Conservation (phyloP, 2,888 invertebrate genomes). For the Helleia helle region DNA sequence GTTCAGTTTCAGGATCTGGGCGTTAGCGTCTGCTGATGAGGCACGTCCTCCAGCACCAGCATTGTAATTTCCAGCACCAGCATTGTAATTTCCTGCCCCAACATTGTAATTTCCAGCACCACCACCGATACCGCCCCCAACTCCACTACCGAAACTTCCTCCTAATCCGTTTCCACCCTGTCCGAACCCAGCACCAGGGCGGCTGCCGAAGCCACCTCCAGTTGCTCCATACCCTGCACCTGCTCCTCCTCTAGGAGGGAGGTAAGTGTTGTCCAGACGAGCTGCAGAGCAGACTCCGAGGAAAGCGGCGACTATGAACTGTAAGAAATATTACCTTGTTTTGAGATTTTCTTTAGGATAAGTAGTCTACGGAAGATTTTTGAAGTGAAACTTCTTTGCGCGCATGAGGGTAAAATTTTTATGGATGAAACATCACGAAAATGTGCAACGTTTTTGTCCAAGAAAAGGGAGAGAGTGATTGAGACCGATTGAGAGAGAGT, state of each 20-base stretch:
- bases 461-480: too few relatives aligned
- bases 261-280: conserved; percentile 65
- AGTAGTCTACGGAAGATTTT: too few relatives aligned
- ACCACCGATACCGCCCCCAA: conserved; percentile 23
- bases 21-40: conserved; percentile 44
- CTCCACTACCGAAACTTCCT: conserved; percentile 13
- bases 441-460: too few relatives aligned
- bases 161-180: conserved; percentile 21
- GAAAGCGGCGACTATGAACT: conserved; percentile 60
- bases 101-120: conserved; percentile 29
- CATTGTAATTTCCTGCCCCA: too few relatives aligned
- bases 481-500: too few relatives aligned
- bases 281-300: conserved; percentile 60
- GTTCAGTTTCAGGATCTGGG: conserved; percentile 55
- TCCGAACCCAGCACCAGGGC: conserved; percentile 22
- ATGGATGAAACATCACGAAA: too few relatives aligned
- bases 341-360: too few relatives aligned
- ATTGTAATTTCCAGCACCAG: conserved; percentile 26
- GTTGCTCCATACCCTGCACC: conserved; percentile 50
- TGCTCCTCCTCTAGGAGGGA: conserved; percentile 59
- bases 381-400: too few relatives aligned
- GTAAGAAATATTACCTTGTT: conserved; percentile 15
- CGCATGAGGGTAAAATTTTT: too few relatives aligned
- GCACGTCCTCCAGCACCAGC: too few relatives aligned
- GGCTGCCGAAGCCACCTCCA: conserved; percentile 21